Percentiles rank a stretch among this genome's conserved stretches.
These are phyloP conservation scores for Heptranchias perlo DNA, from an alignment of 2,113 vertebrate genomes.

Conservation along the genomic window DNA sequence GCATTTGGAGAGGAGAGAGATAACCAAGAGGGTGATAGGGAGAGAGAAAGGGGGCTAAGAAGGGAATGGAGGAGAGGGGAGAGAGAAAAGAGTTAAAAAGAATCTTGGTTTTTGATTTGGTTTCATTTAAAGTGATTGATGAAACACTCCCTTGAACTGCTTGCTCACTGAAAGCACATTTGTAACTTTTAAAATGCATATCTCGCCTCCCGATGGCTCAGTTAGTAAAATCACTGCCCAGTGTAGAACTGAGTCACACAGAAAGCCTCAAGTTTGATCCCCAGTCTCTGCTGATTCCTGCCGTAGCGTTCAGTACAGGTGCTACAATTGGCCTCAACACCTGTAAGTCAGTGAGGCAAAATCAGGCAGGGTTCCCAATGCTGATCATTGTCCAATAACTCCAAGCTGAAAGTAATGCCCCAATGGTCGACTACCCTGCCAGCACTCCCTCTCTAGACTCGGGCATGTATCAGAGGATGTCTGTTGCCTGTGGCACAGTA, in stretches of 20 bases:
- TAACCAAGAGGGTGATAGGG: not conserved
- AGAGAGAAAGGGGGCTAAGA: not conserved
- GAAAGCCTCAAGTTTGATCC: not conserved
- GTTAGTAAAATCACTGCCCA: not conserved
- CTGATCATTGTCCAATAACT: not conserved
- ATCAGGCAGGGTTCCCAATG: not conserved
- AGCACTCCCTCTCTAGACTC: not conserved
- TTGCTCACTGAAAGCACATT: not conserved
- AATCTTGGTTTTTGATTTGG: not conserved
- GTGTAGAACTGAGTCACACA: not conserved
- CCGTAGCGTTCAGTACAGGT: not conserved
- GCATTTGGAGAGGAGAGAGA: too few relatives aligned
- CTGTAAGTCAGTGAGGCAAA: not conserved
- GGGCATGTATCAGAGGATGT: not conserved
- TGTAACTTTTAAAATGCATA: not conserved
- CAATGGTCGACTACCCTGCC: not conserved
- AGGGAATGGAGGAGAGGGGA: not conserved
- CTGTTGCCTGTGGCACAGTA: not conserved
- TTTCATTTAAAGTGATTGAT: not conserved
- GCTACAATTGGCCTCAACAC: not conserved
- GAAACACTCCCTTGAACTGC: not conserved
- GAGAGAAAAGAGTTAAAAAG: not conserved
- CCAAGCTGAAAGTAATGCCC: not conserved
- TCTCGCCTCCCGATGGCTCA: not conserved
- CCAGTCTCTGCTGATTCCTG: not conserved